A percentile compares a stretch with the other conserved stretches of the same genome.
Conservation (phyloP, 2,888 invertebrate genomes). For the Tenthredo notha region DNA sequence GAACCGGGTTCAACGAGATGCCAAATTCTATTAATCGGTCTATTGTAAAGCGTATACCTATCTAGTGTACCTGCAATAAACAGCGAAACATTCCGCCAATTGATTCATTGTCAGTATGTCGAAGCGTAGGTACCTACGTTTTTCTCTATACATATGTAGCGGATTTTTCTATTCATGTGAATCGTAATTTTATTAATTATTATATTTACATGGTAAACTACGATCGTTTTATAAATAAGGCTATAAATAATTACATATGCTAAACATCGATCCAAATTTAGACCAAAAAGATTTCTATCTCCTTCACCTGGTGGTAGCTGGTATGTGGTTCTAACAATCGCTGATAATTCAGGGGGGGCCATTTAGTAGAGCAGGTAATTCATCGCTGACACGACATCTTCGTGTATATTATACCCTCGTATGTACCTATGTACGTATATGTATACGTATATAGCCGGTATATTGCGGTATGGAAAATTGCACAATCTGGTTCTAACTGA, state of each 20-base stretch:
- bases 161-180: neutral
- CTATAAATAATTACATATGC: neutral
- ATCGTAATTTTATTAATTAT: neutral
- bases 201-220: neutral
- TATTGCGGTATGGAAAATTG: slow-evolving; percentile 43
- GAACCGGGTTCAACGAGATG: slow-evolving; percentile 23
- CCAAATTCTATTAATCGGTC: slow-evolving; percentile 40
- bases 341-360: neutral
- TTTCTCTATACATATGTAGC: neutral
- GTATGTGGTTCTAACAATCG: neutral
- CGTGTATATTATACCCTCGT: neutral
- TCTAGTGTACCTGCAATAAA: neutral
- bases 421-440: neutral
- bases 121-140: neutral
- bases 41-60: neutral
- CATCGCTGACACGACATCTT: slow-evolving; percentile 19
- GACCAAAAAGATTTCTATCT: neutral
- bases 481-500: slow-evolving; percentile 24
- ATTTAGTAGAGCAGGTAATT: slow-evolving; percentile 16
- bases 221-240: neutral
- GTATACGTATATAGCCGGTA: neutral
- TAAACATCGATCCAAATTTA: neutral
- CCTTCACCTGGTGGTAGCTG: neutral
- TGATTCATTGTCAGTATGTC: neutral
- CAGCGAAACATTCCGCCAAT: neutral